Base-by-base conservation (phyloP, 2,888 invertebrate species). In the Limnephilus rhombicus region DNA sequence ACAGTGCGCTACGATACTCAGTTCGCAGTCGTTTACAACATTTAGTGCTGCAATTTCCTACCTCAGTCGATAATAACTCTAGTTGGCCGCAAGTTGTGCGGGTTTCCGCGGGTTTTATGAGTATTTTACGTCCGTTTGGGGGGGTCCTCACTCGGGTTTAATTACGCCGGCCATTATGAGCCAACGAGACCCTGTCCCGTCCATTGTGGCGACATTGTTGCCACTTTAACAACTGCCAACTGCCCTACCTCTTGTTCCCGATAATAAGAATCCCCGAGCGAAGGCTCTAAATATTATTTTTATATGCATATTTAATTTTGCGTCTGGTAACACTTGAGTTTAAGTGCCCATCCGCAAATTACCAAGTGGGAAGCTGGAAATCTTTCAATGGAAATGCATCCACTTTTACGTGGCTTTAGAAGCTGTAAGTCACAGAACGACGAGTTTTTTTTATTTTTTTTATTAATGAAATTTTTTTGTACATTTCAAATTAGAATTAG, bases 261-360 rank as follows among this genome's bases (percentile, higher is more conserved):
- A 68, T 68, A 68, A 68, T 68, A 68, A 68, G 41, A 87, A 45
- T 53, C 45, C 49, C 37, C 15, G 68, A 83, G 31, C 90, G 45
- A 89, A 41, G 41, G 91, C 91, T 34, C 87, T 91, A 92, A 92
- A 92, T 90, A 90, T 90, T 53, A 90, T 90, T 85, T 85, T 91
- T 91, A 89, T 91, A 80, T 29, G 89, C 85, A 85, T 37, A 91
- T 83, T 91, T 91, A 89, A 91, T 85, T 91, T 89, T 91, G 31
- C 85, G 91, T 80, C 91, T 91, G 91, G 91, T 85, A 89, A 91
- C 89, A 85, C 85, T 91, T 80, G 80, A n/a, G 45, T 82, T 91
- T 89, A 85, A 85, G 85, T 37, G 45, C 81, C 81, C 80, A 34
- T 87, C 53, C 91, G 41, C 91, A 83, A 91, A 86, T 91, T 31